Percentiles rank a stretch among this genome's conserved stretches.
Conservation (phyloP, 2,113 vertebrate genomes). For the Corapipo altera region DNA sequence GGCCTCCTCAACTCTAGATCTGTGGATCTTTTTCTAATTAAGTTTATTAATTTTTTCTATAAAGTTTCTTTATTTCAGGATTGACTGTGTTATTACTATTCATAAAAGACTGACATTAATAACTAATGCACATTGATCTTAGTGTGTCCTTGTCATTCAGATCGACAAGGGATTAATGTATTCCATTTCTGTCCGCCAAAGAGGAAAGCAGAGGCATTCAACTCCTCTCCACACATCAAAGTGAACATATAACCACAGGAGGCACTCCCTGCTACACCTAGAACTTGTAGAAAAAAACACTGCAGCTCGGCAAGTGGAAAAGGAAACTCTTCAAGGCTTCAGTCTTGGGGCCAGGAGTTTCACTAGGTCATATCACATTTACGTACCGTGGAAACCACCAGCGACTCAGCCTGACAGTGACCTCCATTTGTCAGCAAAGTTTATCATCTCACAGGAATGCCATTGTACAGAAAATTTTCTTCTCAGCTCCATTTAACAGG, state of each 20-base stretch:
- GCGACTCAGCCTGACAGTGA: constrained; percentile 31
- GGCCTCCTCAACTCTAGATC: background rate
- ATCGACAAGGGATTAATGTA: background rate
- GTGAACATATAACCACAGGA: background rate
- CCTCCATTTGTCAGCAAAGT: constrained; percentile 43
- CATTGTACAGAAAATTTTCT: background rate
- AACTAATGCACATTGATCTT: background rate
- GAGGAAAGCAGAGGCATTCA: background rate
- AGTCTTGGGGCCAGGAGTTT: background rate
- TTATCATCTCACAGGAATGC: constrained; percentile 24
- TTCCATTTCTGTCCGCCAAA: background rate
- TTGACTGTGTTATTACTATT: background rate
- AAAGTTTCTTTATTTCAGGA: background rate
- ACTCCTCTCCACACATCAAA: background rate
- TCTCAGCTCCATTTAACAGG: background rate
- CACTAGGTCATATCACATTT: background rate
- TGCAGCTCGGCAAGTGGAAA: background rate
- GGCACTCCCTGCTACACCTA: background rate
- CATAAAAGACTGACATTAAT: background rate
- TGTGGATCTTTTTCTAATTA: background rate
- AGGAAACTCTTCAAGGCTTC: background rate
- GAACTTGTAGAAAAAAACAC: background rate
- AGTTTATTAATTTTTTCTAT: background rate
- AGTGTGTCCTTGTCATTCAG: background rate
- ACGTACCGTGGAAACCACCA: background rate